These are phyloP conservation scores for Mermis nigrescens DNA, from an alignment of 2,888 invertebrate species.

Conservation along the genomic window DNA sequence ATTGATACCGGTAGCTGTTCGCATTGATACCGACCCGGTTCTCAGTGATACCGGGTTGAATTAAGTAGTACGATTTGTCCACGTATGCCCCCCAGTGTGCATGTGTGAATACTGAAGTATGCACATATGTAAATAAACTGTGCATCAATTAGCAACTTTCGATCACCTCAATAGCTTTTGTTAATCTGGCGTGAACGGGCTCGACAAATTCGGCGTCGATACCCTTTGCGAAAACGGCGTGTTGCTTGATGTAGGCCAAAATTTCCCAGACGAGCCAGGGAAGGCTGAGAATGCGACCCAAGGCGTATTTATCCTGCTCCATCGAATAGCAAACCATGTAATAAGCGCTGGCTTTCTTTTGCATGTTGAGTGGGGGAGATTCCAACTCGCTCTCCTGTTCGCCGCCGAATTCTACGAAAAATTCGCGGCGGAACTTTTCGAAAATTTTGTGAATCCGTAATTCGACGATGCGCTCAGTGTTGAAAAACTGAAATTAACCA, in stretches of 20 bases:
- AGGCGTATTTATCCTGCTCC: neutral
- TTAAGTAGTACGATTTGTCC: too few relatives aligned
- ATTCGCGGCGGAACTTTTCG: conserved; percentile 17
- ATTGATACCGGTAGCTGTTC: too few relatives aligned
- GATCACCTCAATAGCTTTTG: neutral
- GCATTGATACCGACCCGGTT: too few relatives aligned
- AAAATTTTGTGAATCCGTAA: conserved; percentile 20
- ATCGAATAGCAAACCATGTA: conserved; percentile 11
- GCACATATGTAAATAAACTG: too few relatives aligned
- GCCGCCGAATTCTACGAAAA: conserved; percentile 17
- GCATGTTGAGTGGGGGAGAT: neutral
- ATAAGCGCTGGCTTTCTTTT: conserved; percentile 11
- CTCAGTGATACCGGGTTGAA: too few relatives aligned
- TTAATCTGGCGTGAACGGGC: neutral
- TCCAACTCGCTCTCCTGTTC: neutral
- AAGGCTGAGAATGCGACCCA: conserved; percentile 8
- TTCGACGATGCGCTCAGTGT: conserved; percentile 26
- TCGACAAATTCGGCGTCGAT: neutral
- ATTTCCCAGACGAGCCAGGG: conserved; percentile 15
- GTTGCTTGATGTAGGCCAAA: conserved; percentile 6
- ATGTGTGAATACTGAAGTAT: too few relatives aligned
- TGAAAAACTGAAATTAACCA: conserved; percentile 26
- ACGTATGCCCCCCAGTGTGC: too few relatives aligned
- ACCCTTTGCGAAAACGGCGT: neutral
- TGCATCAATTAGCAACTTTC: too few relatives aligned